Percentiles rank a stretch among this genome's conserved stretches.
These are phyloP conservation scores for Diceros bicornis DNA, from an alignment of 2,797 vertebrate genomes.

Conservation along the genomic window DNA sequence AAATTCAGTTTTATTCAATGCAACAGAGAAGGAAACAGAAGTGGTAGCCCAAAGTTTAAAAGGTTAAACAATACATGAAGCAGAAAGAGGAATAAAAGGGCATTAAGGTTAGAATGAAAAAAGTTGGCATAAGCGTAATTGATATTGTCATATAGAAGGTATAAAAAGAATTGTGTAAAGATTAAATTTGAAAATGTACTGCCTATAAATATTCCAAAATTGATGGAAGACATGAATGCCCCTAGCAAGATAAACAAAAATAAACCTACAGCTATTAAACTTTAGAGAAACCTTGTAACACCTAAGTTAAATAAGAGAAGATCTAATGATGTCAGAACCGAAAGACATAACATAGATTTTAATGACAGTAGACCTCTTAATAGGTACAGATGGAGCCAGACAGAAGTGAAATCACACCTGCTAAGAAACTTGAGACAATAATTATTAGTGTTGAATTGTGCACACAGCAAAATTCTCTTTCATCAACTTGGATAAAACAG, in stretches of 20 bases:
- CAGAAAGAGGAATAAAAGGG: neutral
- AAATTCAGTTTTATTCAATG: neutral
- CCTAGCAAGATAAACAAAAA: neutral
- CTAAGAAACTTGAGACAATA: neutral
- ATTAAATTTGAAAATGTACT: neutral
- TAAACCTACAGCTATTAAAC: neutral
- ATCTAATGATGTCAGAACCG: neutral
- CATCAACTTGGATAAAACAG: neutral
- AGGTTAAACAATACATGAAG: neutral
- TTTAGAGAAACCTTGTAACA: neutral
- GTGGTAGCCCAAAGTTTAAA: neutral
- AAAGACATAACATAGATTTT: neutral
- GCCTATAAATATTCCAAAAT: neutral
- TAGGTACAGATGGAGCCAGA: neutral
- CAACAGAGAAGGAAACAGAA: neutral
- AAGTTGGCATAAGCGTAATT: neutral
- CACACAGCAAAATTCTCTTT: neutral
- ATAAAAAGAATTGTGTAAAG: neutral
- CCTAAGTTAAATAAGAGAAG: neutral
- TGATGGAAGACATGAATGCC: neutral
- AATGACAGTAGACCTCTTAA: neutral
- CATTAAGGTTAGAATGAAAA: neutral
- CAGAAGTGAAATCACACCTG: neutral
- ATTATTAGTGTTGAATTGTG: neutral
- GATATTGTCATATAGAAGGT: neutral